Evolutionary conservation across 2,888 invertebrate genomes (phyloP), one percentile per base, ranked within the genome.

Genomic region (Drosophila paucipuncta): DNA sequence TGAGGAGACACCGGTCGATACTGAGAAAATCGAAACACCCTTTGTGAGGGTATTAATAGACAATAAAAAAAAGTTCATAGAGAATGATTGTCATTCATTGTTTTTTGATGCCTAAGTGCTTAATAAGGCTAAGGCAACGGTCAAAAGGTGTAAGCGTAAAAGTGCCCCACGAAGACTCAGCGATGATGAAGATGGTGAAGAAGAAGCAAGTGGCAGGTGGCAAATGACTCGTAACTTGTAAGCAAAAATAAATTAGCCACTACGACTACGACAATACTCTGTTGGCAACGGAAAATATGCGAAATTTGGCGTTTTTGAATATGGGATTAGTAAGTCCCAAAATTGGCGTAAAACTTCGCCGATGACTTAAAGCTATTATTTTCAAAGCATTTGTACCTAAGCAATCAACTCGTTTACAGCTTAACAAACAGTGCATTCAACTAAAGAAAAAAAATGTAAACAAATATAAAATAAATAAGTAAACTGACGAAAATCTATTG

Each of bases 401-500:
- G 1, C 43, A 25, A 11, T 31, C 22, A 43, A 31, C 58, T 43
- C 31, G 10, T 22, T 6, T 30, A n/a, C 22, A 16, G 1, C 6
- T 31, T 2, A 5, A 16, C 10, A 58, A 16, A 16, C 57, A 41
- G 30, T 30, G 41, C 39, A 57, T n/a, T 16, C 2, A 37, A 18
- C 22, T 25, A n/a, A 53, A 37, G 11, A 11, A 37, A 31, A 50
- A n/a, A 49, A 22, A 4, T 16, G 22, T 47, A 16, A 25, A 9
- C 47, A 25, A 47, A 50, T 4, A 4, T 18, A 13, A 25, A 28
- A 49, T n/a, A n/a, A 13, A 16, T 33, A 30, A 16, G 22, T 30
- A 70, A 65, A 73, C 75, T 84, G 79, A 84, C 79, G 87, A 82
- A 85, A 82, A 76, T 78, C 59, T 83, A 81, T 76, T 77, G 90